A percentile compares a stretch with the other conserved stretches of the same genome.
Evolutionary conservation across 2,888 invertebrate genomes (phyloP).

Genomic region (Mermis nigrescens): DNA sequence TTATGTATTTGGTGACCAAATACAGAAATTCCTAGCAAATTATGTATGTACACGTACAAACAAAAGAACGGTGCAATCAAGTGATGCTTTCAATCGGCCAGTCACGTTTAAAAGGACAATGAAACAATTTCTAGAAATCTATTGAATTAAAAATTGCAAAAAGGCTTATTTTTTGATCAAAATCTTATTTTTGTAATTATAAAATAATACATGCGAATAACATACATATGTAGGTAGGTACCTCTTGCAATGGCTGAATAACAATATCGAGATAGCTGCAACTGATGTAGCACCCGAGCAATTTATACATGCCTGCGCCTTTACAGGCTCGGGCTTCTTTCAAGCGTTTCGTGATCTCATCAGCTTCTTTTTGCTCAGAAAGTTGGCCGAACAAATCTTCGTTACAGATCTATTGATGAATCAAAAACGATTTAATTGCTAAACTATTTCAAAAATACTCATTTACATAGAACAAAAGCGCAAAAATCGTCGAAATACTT

Average conservation of each 20-base stretch:
- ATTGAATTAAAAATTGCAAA: no score
- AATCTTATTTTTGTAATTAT: no score
- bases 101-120: slow-evolving; percentile 9
- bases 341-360: slow-evolving; percentile 53
- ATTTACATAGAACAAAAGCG: not conserved
- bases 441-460: no score
- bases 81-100: no score
- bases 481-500: not conserved
- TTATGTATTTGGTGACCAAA: no score
- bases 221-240: not conserved
- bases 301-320: slow-evolving; percentile 62
- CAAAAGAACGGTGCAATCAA: no score
- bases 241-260: not conserved
- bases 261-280: not conserved
- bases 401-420: slow-evolving; percentile 46
- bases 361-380: slow-evolving; percentile 76
- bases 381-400: slow-evolving; percentile 69
- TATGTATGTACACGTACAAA: no score
- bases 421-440: no score
- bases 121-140: not conserved
- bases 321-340: slow-evolving; percentile 46
- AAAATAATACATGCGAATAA: slow-evolving; percentile 1
- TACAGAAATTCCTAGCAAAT: no score
- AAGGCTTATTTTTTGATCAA: no score
- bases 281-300: slow-evolving; percentile 42